Base-by-base conservation (phyloP, 1,140 invertebrate genomes). In the Limonius californicus region DNA sequence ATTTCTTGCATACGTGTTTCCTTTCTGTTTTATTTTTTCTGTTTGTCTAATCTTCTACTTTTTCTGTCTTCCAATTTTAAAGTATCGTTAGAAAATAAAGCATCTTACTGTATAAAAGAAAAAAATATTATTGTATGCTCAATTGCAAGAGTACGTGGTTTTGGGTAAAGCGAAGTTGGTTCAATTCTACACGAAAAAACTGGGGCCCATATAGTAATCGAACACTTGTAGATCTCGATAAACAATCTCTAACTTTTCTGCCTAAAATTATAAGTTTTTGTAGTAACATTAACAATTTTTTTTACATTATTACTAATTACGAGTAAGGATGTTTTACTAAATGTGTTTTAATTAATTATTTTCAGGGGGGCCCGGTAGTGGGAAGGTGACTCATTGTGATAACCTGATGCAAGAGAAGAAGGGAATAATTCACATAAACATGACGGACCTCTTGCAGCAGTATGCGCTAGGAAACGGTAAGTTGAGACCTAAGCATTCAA, bases 351-450 rank as follows among this genome's bases (percentile, higher is more conserved):
- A 14, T 72, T 90, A 89, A 90, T 68, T 91, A 12, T 12, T 62
- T 73, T 12, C 72, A 91, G 89, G 91, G 68, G 92, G 92, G 59
- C 92, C 92, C 53, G 92, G 92, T 67, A 93, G 90, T 73, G 92
- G 92, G 42, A 95, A 95, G 85, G 91, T 94, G 83, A 94, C 91
- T 71, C 91, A 95, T 78, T 93, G 91, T 77, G 91, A 95, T 75
- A 91, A 88, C 70, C 79, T 93, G 57, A 90, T 90, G 82, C 87
- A 91, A 79, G 90, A 94, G 76, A 87, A 89, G 66, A 85, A 86
- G 53, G 90, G 89, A 6, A 83, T 93, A 43, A 85, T 87, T 15
- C 91, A 95, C 78, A 91, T 95, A 72, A 95, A 95, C 76, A 93
- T 95, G 90, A 92, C 90, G 55, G 91, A 93, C 76, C 80, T 92